Conservation (phyloP, 2,888 invertebrate species). For the Endotricha flammealis region DNA sequence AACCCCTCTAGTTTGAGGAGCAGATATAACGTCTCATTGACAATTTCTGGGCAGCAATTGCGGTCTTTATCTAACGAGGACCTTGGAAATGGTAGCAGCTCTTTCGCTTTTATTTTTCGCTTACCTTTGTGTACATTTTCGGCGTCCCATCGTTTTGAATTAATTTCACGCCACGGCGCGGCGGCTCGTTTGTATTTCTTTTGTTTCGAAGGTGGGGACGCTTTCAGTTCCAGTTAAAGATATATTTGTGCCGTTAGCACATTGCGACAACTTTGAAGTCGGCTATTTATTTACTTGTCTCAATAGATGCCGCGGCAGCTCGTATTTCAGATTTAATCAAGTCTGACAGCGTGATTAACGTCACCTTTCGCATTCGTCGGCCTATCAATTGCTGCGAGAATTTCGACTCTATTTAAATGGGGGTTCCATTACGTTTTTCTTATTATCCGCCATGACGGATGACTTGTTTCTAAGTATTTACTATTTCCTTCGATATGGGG, state of each 20-base stretch:
- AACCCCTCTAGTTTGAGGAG: conserved; percentile 11
- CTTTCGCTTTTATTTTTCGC: conserved; percentile 60
- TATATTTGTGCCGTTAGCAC: conserved; percentile 67
- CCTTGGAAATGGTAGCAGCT: conserved; percentile 58
- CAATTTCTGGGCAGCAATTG: conserved; percentile 50
- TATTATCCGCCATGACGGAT: not conserved
- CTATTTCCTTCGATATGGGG: not conserved
- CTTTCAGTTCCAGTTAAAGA: conserved; percentile 54
- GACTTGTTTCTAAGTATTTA: conserved; percentile 4
- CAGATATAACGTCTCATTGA: conserved; percentile 32
- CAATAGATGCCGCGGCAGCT: conserved; percentile 57
- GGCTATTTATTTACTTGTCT: conserved; percentile 66
- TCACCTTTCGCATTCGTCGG: conserved; percentile 51
- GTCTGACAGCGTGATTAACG: conserved; percentile 65
- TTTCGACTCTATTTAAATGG: conserved; percentile 24
- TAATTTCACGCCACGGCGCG: conserved; percentile 61
- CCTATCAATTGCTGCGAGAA: conserved; percentile 46
- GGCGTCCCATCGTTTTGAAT: conserved; percentile 65
- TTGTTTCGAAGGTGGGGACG: conserved; percentile 58
- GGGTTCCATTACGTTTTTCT: not conserved
- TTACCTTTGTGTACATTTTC: conserved; percentile 67
- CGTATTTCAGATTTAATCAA: conserved; percentile 72
- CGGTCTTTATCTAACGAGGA: conserved; percentile 51
- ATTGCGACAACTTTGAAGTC: conserved; percentile 62
- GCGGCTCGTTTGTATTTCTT: conserved; percentile 64